A percentile compares a stretch with the other conserved stretches of the same genome.
phyloP scores from a whole-genome alignment of 2,113 vertebrate species.

The Anarhynchus alexandrinus region DNA sequence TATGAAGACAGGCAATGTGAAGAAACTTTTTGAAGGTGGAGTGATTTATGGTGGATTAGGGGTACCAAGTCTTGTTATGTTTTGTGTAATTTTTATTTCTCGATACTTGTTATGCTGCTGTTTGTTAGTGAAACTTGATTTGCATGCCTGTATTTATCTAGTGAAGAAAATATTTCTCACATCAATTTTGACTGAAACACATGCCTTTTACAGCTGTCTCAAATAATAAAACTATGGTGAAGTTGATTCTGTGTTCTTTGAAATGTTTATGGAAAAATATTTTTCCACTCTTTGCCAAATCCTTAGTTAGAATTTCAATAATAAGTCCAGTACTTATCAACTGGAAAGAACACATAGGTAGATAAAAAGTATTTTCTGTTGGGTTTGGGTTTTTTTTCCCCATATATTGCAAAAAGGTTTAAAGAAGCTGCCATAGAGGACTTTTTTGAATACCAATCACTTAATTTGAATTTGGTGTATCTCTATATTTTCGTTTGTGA shows the following conservation, averaged over 20 bases:
- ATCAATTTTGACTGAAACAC: not conserved
- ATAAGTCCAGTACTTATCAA: not conserved
- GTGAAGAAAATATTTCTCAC: not conserved
- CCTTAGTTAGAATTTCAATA: not conserved
- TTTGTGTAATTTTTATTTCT: not conserved
- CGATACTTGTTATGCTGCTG: not conserved
- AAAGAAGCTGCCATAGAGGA: not conserved
- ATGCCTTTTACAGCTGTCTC: not conserved
- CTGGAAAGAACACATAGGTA: not conserved
- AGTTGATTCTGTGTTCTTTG: not conserved
- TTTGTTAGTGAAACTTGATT: not conserved
- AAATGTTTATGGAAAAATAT: not conserved
- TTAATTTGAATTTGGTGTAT: not conserved
- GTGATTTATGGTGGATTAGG: not conserved
- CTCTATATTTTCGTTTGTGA: not conserved
- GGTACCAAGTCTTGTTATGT: not conserved
- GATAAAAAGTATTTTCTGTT: not conserved
- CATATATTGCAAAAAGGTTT: not conserved
- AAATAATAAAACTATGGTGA: not conserved
- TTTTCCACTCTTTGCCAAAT: not conserved
- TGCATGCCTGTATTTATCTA: not conserved
- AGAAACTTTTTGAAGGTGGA: not conserved
- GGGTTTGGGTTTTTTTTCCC: not conserved
- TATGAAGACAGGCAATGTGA: not conserved
- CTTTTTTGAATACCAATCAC: accelerated